These are phyloP conservation scores for Prunella himalayana DNA, from an alignment of 2,113 vertebrate species.

Conservation along the genomic window DNA sequence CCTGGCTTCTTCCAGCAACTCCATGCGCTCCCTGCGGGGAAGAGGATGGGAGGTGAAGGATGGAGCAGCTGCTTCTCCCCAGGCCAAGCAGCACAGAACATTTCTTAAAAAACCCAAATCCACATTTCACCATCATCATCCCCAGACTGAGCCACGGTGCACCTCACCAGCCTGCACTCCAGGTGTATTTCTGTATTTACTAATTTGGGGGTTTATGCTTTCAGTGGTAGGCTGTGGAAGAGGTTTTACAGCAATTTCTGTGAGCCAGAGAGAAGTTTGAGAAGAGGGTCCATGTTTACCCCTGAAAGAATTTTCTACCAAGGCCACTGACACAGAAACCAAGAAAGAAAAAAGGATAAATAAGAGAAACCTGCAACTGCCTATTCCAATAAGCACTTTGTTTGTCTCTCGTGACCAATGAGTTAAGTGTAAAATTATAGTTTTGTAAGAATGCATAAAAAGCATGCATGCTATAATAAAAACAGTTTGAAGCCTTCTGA, in stretches of 20 bases:
- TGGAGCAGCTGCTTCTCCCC: not conserved
- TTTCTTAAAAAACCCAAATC: not conserved
- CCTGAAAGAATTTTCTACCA: not conserved
- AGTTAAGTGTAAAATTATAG: not conserved
- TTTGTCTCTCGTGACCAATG: not conserved
- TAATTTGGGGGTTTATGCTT: not conserved
- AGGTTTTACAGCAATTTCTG: not conserved
- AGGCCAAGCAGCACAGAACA: not conserved
- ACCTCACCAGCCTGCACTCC: not conserved
- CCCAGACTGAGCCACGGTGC: rapidly evolving
- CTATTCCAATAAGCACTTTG: not conserved
- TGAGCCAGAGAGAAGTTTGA: not conserved
- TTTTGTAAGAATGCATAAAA: not conserved
- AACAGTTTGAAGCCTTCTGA: not conserved
- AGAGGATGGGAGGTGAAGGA: not conserved
- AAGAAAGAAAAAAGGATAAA: not conserved
- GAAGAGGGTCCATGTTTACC: not conserved
- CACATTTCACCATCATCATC: rapidly evolving
- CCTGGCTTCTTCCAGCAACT: conserved; percentile 91
- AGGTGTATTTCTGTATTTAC: not conserved
- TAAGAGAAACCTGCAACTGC: not conserved
- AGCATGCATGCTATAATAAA: not conserved
- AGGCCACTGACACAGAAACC: not conserved
- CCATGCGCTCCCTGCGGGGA: conserved; percentile 83
- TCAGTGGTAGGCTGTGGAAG: not conserved